These are phyloP conservation scores for Silvanus unidentatus DNA, from an alignment of 2,888 invertebrate species.

Conservation along the genomic window DNA sequence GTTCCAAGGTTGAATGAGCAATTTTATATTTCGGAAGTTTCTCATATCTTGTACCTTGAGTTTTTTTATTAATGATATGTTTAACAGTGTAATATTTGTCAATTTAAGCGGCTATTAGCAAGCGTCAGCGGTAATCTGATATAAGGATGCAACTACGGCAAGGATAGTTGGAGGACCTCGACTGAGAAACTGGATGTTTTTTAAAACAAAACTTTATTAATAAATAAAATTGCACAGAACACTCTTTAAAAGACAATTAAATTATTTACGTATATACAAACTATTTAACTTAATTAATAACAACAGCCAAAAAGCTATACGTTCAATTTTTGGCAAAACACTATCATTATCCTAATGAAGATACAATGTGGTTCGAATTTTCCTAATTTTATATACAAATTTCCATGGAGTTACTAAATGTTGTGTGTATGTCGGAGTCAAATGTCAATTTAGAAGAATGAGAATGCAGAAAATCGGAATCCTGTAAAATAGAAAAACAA, in stretches of 20 bases:
- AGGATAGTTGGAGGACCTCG: too few relatives aligned
- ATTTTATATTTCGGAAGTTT: constrained; percentile 4
- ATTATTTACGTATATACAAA: constrained; percentile 26
- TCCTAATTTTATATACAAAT: too few relatives aligned
- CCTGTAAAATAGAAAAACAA: too few relatives aligned
- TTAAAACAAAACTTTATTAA: constrained; percentile 28
- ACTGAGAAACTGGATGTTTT: too few relatives aligned
- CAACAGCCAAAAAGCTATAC: constrained; percentile 1
- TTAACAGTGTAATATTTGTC: not conserved
- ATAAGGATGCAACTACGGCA: too few relatives aligned
- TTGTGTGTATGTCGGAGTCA: too few relatives aligned
- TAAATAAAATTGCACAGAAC: constrained; percentile 34
- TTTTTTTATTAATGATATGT: not conserved
- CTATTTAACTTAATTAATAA: constrained; percentile 10
- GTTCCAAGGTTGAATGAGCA: not conserved
- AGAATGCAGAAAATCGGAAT: too few relatives aligned
- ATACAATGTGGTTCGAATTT: too few relatives aligned
- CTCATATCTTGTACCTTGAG: not conserved
- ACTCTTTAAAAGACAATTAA: constrained; percentile 19
- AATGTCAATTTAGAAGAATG: too few relatives aligned
- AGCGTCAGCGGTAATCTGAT: too few relatives aligned
- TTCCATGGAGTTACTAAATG: too few relatives aligned
- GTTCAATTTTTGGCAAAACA: not conserved
- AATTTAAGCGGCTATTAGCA: too few relatives aligned
- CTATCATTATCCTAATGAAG: not conserved